These are phyloP conservation scores for Caenorhabditis remanei DNA, from an alignment of 1,140 invertebrate genomes.

Conservation along the genomic window DNA sequence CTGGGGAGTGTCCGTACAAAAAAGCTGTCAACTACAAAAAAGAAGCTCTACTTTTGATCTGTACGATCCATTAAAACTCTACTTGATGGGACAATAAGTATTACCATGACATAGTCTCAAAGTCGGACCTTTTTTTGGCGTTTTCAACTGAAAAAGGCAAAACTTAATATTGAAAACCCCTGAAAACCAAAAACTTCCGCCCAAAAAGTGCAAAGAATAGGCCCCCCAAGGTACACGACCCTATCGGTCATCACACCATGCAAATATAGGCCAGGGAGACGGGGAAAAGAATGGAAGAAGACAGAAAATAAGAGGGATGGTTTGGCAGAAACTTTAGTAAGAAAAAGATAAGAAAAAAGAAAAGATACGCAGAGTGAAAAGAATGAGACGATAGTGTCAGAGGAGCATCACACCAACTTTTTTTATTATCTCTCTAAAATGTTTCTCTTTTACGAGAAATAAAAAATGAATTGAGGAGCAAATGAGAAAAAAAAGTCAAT, in stretches of 20 bases:
- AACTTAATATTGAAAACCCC: too few relatives aligned
- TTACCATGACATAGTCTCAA: too few relatives aligned
- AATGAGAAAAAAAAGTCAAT: not conserved
- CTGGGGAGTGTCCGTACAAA: too few relatives aligned
- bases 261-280: not conserved
- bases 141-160: too few relatives aligned
- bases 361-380: not conserved
- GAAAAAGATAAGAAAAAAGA: not conserved
- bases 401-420: not conserved
- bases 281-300: not conserved
- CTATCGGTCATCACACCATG: conserved; percentile 18
- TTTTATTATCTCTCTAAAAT: not conserved
- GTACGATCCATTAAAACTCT: too few relatives aligned
- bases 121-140: too few relatives aligned
- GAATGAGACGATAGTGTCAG: too few relatives aligned
- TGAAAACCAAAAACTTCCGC: not conserved
- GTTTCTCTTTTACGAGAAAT: too few relatives aligned
- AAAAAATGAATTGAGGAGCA: not conserved
- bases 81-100: too few relatives aligned
- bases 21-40: too few relatives aligned
- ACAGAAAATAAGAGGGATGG: not conserved
- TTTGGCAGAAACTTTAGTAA: not conserved
- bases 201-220: conserved; percentile 28
- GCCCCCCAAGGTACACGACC: not conserved
- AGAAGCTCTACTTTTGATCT: too few relatives aligned